These are phyloP conservation scores for Acronicta alni DNA, from an alignment of 2,888 invertebrate genomes.

Conservation along the genomic window DNA sequence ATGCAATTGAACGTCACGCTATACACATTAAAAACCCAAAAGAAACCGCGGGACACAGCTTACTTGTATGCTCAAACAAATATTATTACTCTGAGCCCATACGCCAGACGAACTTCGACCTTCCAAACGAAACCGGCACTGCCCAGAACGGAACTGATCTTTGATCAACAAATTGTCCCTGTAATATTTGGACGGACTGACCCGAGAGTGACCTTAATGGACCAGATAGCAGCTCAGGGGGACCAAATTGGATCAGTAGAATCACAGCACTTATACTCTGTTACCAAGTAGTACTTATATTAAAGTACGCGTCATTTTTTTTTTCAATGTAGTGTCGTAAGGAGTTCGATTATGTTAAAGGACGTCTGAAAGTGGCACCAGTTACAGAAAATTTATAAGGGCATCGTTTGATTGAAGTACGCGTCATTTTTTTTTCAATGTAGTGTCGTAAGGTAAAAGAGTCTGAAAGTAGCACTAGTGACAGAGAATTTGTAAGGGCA, in stretches of 20 bases:
- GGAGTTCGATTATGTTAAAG: too few relatives aligned
- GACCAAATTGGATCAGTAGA: conserved; percentile 29
- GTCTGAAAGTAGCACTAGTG: too few relatives aligned
- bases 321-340: not conserved
- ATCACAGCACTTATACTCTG: conserved; percentile 5
- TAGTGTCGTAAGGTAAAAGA: too few relatives aligned
- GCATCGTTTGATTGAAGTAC: too few relatives aligned
- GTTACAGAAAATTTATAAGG: too few relatives aligned
- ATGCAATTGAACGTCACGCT: too few relatives aligned
- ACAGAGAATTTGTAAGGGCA: too few relatives aligned
- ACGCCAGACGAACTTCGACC: conserved; percentile 30
- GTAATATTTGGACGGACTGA: conserved; percentile 41
- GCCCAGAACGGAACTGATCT: conserved; percentile 38
- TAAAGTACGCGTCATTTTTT: not conserved
- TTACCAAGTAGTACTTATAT: too few relatives aligned
- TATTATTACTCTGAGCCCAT: conserved; percentile 10
- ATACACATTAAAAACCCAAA: too few relatives aligned
- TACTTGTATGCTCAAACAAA: not conserved
- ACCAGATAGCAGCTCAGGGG: conserved; percentile 13
- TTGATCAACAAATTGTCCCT: conserved; percentile 40
- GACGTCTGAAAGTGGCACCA: too few relatives aligned
- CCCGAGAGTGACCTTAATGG: conserved; percentile 43
- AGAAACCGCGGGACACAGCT: too few relatives aligned
- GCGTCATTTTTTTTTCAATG: too few relatives aligned
- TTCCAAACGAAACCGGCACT: conserved; percentile 32